Evolutionary conservation across 1,140 invertebrate genomes (phyloP).

Genomic region (Drosophila azteca): DNA sequence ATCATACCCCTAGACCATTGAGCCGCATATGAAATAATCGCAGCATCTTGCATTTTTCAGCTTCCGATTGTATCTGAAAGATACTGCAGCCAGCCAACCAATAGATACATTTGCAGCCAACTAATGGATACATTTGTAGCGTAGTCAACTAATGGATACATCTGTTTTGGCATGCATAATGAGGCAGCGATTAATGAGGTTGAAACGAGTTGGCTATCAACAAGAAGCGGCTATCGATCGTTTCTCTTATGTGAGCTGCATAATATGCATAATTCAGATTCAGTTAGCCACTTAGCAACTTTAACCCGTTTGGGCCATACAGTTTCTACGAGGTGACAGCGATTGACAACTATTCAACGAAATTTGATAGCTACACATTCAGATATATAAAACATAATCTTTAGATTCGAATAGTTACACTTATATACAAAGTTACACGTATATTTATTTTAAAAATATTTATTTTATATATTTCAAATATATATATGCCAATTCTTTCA

Average conservation of each 20-base stretch:
- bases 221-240: slow-evolving; percentile 6
- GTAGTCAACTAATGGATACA: slow-evolving; percentile 3
- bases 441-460: too few relatives aligned
- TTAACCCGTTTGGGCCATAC: slow-evolving; percentile 6
- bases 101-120: not conserved
- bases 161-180: slow-evolving; percentile 20
- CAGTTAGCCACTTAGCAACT: too few relatives aligned
- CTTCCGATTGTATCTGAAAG: not conserved
- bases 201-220: not conserved
- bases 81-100: not conserved
- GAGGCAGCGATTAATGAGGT: not conserved
- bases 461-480: too few relatives aligned
- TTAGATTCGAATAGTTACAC: too few relatives aligned
- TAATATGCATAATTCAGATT: slow-evolving; percentile 26
- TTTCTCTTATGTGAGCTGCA: slow-evolving; percentile 14
- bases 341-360: too few relatives aligned
- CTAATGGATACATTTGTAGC: not conserved
- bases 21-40: slow-evolving; percentile 84
- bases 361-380: too few relatives aligned
- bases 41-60: slow-evolving; percentile 16
- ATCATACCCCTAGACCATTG: slow-evolving; percentile 96
- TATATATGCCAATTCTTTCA: too few relatives aligned
- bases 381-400: too few relatives aligned
- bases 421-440: too few relatives aligned
- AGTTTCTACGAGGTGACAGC: not conserved